These are phyloP conservation scores for Ispidina picta DNA, from an alignment of 2,797 vertebrate species.

Conservation along the genomic window DNA sequence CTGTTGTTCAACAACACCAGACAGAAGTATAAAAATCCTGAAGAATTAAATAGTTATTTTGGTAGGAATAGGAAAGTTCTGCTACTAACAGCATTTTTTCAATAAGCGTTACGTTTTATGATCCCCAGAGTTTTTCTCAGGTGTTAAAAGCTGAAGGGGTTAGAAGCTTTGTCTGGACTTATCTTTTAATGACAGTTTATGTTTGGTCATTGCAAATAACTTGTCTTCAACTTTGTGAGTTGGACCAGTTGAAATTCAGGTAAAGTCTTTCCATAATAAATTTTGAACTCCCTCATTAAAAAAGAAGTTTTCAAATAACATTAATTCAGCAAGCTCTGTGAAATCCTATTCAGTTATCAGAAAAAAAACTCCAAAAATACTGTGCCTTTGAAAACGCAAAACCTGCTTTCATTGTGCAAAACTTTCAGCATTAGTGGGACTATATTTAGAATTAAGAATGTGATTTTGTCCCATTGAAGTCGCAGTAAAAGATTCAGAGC, in stretches of 20 bases:
- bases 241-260: background rate
- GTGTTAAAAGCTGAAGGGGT: background rate
- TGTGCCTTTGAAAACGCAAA: background rate
- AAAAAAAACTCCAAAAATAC: background rate
- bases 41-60: background rate
- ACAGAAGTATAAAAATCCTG: background rate
- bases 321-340: background rate
- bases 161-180: background rate
- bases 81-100: background rate
- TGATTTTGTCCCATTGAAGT: conserved; percentile 27
- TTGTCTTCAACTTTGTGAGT: background rate
- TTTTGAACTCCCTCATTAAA: background rate
- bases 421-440: background rate
- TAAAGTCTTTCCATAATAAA: background rate
- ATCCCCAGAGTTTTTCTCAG: background rate
- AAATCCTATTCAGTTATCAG: conserved; percentile 2
- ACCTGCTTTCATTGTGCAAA: conserved; percentile 7
- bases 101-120: background rate
- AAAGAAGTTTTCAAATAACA: background rate
- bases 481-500: background rate
- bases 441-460: conserved; percentile 15
- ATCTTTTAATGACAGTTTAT: background rate
- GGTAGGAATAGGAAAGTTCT: background rate
- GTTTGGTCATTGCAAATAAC: background rate
- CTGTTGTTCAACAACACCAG: background rate